Evolutionary conservation across 2,113 vertebrate genomes (phyloP), one percentile per base, ranked within the genome.

Genomic region (Oncorhynchus mykiss): DNA sequence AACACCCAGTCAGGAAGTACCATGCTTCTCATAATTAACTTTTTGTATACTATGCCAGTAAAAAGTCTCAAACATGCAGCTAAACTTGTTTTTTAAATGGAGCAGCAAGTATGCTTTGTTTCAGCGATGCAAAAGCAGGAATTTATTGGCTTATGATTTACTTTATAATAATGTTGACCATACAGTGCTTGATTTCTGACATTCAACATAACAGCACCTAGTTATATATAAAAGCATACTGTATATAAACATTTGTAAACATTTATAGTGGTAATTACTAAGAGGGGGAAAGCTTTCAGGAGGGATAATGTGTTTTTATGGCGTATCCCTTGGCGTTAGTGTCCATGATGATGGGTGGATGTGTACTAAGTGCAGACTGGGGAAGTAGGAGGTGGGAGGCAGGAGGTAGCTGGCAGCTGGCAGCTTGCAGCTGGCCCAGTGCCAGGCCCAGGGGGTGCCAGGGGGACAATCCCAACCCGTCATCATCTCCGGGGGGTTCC

Each of bases 11-110:
- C 39, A 39, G 72, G 67, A 74, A 85, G 72, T 66, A 70, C 48
- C 14, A 62, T 39, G 24, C 66, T 39, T 74, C 11, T 75, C 75
- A 79, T 86, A 83, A 87, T 88, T 88, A 84, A 86, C 78, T 74
- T 86, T 82, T 70, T 79, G 82, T 80, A 66, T 9, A 9, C 39
- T 39, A 39, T 2, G 8, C 39, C 2, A 39, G 7, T 39, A 9
- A 39, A 39, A 39, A 39, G 7, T 9, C 39, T 67, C 70, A 72
- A 78, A 78, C 59, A 73, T 70, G 57, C 49, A n/a, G 66, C 74
- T 78, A 62, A 16, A 51, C 59, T 39, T 57, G 12, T 25, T 59
- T 59, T 67, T 67, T 71, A 64, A 8, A 22, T 70, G 31, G 14
- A 13, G 64, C 69, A 34, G n/a, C 6, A 31, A 68, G 66, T 20